Evolutionary conservation across 2,888 invertebrate species (phyloP).

Genomic region (Heterodera filipjevi): DNA sequence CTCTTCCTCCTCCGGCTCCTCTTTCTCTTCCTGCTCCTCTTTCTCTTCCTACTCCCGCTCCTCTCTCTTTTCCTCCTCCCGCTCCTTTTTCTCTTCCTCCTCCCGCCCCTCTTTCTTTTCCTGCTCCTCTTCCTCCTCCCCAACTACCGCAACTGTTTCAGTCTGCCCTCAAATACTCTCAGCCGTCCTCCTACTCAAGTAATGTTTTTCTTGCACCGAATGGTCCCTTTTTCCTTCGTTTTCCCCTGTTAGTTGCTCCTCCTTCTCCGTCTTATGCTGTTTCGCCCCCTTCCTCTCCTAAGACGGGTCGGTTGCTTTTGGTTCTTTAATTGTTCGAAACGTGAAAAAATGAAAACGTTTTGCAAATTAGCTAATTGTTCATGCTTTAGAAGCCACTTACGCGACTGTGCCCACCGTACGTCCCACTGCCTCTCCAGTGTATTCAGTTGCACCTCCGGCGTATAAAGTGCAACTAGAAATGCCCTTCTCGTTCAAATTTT

Average conservation of each 20-base stretch:
- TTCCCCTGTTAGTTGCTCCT: background rate
- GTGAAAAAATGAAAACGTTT: background rate
- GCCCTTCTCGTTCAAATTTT: background rate
- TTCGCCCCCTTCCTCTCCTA: background rate
- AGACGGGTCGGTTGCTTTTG: background rate
- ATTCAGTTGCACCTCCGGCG: background rate
- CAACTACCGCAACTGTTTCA: conserved; percentile 3
- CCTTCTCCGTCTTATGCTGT: background rate
- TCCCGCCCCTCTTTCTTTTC: background rate
- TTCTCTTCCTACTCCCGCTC: conserved; percentile 6
- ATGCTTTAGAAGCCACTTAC: conserved; percentile 4
- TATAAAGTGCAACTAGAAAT: background rate
- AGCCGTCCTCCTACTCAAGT: background rate
- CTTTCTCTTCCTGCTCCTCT: background rate
- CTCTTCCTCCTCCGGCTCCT: background rate
- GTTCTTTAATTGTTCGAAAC: background rate
- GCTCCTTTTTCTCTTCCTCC: background rate
- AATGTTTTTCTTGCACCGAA: background rate
- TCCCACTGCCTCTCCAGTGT: background rate
- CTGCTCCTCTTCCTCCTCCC: background rate
- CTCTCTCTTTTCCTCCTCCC: background rate
- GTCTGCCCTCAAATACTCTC: background rate
- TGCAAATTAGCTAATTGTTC: background rate
- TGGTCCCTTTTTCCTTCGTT: background rate
- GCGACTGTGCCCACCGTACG: background rate